Evolutionary conservation across 2,797 vertebrate species (phyloP).

Genomic region (Centropyge bicolor): DNA sequence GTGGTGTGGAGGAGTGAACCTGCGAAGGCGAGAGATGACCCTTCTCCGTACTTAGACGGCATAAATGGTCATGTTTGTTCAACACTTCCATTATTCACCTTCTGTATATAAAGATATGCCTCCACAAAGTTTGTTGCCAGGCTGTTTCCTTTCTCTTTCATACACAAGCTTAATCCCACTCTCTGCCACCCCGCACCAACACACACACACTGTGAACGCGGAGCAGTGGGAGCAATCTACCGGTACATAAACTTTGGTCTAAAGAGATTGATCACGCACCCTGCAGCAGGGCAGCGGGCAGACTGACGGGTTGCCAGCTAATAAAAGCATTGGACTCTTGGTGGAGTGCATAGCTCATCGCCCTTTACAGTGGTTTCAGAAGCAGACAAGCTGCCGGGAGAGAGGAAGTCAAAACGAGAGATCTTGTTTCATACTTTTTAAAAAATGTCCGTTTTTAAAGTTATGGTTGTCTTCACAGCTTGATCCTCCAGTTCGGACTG

Average conservation of each 20-base stretch:
- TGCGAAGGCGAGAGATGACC: conserved; percentile 12
- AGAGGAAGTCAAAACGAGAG: not conserved
- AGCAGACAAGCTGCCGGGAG: conserved; percentile 27
- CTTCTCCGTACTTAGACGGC: not conserved
- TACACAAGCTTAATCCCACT: conserved; percentile 5
- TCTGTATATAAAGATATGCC: conserved; percentile 34
- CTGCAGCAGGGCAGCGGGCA: conserved; percentile 42
- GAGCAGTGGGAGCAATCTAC: conserved; percentile 39
- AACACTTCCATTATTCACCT: conserved; percentile 31
- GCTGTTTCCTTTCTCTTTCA: not conserved
- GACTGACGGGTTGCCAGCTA: conserved; percentile 52
- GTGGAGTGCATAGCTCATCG: conserved; percentile 51
- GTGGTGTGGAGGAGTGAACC: conserved; percentile 13
- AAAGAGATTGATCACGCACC: conserved; percentile 51
- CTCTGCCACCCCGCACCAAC: conserved; percentile 9
- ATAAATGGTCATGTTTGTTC: conserved; percentile 11
- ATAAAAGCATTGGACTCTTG: conserved; percentile 62
- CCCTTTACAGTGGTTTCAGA: conserved; percentile 28
- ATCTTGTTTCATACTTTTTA: not conserved
- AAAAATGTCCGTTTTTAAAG: not conserved
- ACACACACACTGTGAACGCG: conserved; percentile 17
- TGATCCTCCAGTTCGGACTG: no score
- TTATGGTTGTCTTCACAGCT: not conserved
- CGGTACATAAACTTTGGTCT: conserved; percentile 45
- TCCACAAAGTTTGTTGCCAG: conserved; percentile 7